phyloP scores from a whole-genome alignment of 1,140 invertebrate genomes.

The Bathynomus jamesi region DNA sequence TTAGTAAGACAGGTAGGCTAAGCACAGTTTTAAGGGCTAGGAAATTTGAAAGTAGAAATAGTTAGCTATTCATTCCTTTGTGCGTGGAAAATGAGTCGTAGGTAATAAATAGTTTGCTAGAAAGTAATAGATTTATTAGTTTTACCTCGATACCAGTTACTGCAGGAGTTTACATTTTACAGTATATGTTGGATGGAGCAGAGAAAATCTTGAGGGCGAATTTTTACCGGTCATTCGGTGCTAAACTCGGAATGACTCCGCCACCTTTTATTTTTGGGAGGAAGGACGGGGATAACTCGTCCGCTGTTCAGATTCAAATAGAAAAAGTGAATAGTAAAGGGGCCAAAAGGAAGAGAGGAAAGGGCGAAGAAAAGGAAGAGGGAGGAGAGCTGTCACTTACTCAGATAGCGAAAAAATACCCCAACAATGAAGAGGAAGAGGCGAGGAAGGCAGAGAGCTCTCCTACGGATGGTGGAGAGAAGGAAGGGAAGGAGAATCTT shows the following conservation, averaged over 20 bases:
- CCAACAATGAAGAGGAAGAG: conserved; percentile 26
- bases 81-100: too few species aligned
- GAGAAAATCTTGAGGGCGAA: conserved; percentile 48
- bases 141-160: too few species aligned
- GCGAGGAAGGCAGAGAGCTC: too few species aligned
- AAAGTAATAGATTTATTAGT: too few species aligned
- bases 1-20: too few species aligned
- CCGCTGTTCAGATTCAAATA: background rate
- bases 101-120: too few species aligned
- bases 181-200: conserved; percentile 45
- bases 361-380: conserved; percentile 45
- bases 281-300: background rate
- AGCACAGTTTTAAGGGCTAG: too few species aligned
- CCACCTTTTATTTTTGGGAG: conserved; percentile 17
- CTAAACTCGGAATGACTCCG: conserved; percentile 29
- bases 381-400: conserved; percentile 40
- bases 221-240: conserved; percentile 43
- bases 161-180: too few species aligned
- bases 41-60: too few species aligned
- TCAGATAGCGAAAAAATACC: conserved; percentile 38
- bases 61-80: too few species aligned
- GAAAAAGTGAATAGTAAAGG: conserved; percentile 11
- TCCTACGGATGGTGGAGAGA: conserved; percentile 18
- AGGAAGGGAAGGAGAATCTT: conserved; percentile 37
- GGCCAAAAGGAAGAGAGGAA: conserved; percentile 8